Evolutionary conservation across 2,113 vertebrate genomes (phyloP).

Genomic region (Dryoscopus gambensis): DNA sequence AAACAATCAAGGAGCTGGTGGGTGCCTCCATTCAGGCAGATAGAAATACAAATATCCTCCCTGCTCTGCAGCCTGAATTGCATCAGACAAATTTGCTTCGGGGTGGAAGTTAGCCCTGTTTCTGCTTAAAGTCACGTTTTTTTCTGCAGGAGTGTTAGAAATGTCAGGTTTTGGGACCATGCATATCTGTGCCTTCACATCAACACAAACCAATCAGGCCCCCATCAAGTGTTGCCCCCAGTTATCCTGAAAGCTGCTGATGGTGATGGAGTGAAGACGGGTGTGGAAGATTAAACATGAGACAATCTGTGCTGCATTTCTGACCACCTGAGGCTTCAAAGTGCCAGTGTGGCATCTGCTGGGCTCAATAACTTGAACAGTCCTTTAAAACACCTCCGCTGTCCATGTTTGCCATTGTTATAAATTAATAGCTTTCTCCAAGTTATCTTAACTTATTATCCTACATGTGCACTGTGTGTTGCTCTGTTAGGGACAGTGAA

Average conservation of each 20-base stretch:
- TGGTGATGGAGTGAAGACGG: background rate
- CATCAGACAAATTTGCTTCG: background rate
- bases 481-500: background rate
- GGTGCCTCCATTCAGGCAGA: background rate
- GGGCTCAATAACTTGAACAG: background rate
- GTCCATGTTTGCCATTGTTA: background rate
- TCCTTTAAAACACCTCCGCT: background rate
- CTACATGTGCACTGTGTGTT: background rate
- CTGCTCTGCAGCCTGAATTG: background rate
- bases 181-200: background rate
- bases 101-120: background rate
- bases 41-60: background rate
- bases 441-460: background rate
- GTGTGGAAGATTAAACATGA: background rate
- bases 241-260: conserved; percentile 6
- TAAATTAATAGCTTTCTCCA: background rate
- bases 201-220: background rate
- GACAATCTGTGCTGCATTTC: background rate
- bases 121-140: background rate
- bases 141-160: background rate
- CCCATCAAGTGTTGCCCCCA: background rate
- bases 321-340: background rate
- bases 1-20: background rate
- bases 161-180: background rate
- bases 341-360: background rate